These are phyloP conservation scores for Conus betulinus DNA, from an alignment of 1,140 invertebrate genomes.

Conservation along the genomic window DNA sequence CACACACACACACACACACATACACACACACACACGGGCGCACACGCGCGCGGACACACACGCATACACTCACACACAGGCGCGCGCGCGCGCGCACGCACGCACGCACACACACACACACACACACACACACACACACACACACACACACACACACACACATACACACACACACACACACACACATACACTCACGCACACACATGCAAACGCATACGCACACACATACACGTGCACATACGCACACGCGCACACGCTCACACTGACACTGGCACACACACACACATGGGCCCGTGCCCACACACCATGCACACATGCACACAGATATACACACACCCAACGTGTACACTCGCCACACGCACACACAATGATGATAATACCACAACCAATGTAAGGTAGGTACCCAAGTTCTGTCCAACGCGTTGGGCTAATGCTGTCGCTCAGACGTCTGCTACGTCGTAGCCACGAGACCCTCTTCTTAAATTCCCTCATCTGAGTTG, in stretches of 20 bases:
- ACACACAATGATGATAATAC: too few relatives aligned
- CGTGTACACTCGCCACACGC: too few relatives aligned
- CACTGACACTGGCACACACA: too few relatives aligned
- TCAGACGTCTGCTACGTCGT: too few relatives aligned
- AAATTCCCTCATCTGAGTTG: too few relatives aligned
- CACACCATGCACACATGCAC: too few relatives aligned
- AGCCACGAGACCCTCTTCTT: too few relatives aligned
- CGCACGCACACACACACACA: background rate
- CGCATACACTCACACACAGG: background rate
- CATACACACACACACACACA: background rate
- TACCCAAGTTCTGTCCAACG: too few relatives aligned
- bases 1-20: constrained; percentile 15
- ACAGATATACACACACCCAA: background rate
- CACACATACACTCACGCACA: background rate
- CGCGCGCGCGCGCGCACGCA: background rate
- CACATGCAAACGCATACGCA: too few relatives aligned
- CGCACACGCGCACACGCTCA: background rate
- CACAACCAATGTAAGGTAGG: too few relatives aligned
- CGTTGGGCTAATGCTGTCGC: too few relatives aligned
- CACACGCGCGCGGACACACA: background rate
- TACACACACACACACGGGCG: background rate
- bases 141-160: constrained; percentile 8
- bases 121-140: constrained; percentile 4
- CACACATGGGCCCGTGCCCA: background rate
- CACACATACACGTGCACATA: background rate